Evolutionary conservation across 1,140 invertebrate species (phyloP).

Genomic region (Thaumatotibia leucotreta): DNA sequence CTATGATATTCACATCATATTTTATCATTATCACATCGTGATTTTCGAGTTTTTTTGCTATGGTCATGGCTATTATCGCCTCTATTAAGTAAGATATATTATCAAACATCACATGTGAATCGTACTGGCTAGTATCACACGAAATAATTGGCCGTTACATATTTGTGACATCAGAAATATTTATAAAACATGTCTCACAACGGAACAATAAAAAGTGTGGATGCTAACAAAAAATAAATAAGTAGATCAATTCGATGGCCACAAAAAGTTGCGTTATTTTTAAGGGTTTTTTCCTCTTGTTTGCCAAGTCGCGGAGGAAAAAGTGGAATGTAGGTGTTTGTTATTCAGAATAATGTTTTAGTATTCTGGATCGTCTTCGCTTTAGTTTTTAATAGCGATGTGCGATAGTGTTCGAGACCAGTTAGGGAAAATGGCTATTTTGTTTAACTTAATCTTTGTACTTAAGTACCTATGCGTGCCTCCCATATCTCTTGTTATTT

Average conservation of each 20-base stretch:
- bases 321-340: conserved; percentile 3
- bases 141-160: conserved; percentile 5
- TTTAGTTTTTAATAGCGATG: neutral
- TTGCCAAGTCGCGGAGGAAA: neutral
- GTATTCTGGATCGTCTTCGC: neutral
- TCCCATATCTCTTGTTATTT: neutral
- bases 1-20: neutral
- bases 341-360: conserved; percentile 11
- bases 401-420: neutral
- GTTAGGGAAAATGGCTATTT: neutral
- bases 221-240: neutral
- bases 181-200: neutral
- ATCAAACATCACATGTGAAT: neutral
- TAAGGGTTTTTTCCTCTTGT: conserved; percentile 1
- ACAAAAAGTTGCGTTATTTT: conserved; percentile 4
- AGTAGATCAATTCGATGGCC: neutral
- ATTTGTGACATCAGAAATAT: conserved; percentile 10
- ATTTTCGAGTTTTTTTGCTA: neutral
- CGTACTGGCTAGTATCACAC: neutral
- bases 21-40: neutral
- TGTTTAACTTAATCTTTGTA: neutral
- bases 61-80: neutral
- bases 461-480: neutral
- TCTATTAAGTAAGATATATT: too few species aligned
- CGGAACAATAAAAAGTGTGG: neutral